Evolutionary conservation across 2,113 vertebrate species (phyloP).

Genomic region (Ramphastos sulfuratus): DNA sequence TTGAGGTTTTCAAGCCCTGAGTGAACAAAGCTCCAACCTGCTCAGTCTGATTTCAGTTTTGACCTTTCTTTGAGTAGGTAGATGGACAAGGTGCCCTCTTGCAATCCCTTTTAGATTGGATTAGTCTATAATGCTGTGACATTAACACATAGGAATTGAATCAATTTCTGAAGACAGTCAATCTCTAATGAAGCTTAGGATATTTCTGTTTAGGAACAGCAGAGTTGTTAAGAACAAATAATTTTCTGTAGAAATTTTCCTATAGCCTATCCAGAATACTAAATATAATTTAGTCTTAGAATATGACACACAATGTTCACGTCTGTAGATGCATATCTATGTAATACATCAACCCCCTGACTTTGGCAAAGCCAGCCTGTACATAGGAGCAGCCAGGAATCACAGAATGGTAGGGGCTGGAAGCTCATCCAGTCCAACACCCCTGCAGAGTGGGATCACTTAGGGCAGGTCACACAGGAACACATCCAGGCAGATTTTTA

Average conservation of each 20-base stretch:
- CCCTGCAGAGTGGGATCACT: too few species aligned
- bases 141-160: background rate
- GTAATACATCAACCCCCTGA: background rate
- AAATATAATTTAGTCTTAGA: background rate
- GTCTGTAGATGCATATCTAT: constrained; percentile 10
- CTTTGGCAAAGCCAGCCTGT: background rate
- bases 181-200: background rate
- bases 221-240: background rate
- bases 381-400: background rate
- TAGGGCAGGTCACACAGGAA: too few species aligned
- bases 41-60: background rate
- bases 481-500: too few species aligned
- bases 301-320: background rate
- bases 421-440: too few species aligned
- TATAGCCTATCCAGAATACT: background rate
- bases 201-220: background rate
- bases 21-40: background rate
- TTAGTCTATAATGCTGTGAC: background rate
- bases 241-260: background rate
- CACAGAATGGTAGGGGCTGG: too few species aligned
- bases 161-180: background rate
- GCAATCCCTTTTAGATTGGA: background rate
- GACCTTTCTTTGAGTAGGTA: background rate
- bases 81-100: background rate
- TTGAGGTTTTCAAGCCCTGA: background rate